These are phyloP conservation scores for Sterna hirundo DNA, from an alignment of 2,113 vertebrate species.

Conservation along the genomic window DNA sequence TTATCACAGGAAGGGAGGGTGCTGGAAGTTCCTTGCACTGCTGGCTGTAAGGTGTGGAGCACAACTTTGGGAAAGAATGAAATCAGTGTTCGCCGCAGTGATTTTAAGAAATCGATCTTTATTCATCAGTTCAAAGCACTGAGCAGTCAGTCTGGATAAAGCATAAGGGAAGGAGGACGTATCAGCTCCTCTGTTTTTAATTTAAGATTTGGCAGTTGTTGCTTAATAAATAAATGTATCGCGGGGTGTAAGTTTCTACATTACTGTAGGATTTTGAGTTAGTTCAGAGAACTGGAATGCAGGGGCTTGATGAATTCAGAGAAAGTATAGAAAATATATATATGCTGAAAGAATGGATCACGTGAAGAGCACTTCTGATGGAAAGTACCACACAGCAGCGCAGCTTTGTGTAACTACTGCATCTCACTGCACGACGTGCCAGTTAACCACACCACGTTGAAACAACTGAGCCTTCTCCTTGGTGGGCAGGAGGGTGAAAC, in stretches of 20 bases:
- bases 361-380: not conserved
- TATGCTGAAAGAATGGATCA: not conserved
- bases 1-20: not conserved
- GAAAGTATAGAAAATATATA: not conserved
- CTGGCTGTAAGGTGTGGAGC: not conserved
- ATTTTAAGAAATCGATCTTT: not conserved
- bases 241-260: not conserved
- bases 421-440: fast-evolving
- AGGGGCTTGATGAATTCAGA: not conserved
- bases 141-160: not conserved
- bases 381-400: not conserved
- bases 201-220: not conserved
- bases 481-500: not conserved
- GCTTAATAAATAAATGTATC: not conserved
- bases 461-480: not conserved
- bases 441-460: not conserved
- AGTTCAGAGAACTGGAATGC: not conserved
- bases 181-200: not conserved
- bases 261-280: not conserved
- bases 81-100: not conserved
- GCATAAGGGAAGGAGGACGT: not conserved
- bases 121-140: not conserved
- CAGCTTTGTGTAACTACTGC: fast-evolving
- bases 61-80: not conserved
- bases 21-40: not conserved